phyloP scores from a whole-genome alignment of 2,888 invertebrate species.

The Argyra leucocephala region DNA sequence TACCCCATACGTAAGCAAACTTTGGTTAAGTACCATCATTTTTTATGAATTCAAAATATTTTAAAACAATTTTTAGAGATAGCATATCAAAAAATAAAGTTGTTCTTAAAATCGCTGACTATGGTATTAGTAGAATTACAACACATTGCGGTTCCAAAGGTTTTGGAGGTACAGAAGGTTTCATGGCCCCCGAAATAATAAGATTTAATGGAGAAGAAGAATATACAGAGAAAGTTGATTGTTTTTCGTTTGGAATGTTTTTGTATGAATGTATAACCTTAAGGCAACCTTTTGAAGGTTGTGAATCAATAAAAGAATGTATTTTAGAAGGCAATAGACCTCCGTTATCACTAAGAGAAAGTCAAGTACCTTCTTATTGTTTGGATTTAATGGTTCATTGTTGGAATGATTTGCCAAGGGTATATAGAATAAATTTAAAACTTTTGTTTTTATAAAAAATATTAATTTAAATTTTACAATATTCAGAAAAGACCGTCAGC shows the following conservation, averaged over 20 bases:
- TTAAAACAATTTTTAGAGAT: conserved; percentile 35
- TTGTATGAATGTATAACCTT: conserved; percentile 89
- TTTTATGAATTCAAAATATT: neutral
- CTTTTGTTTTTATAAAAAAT: neutral
- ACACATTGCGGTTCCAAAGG: conserved; percentile 90
- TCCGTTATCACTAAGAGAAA: conserved; percentile 71
- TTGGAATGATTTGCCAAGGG: conserved; percentile 78
- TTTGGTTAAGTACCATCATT: neutral
- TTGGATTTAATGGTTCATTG: conserved; percentile 92
- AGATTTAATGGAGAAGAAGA: conserved; percentile 97
- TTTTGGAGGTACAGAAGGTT: conserved; percentile 97
- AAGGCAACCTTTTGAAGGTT: conserved; percentile 89
- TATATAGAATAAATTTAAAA: conserved; percentile 9
- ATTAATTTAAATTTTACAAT: neutral
- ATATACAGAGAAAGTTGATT: conserved; percentile 97
- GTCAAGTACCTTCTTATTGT: conserved; percentile 75
- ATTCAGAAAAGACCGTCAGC: conserved; percentile 73
- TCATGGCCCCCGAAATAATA: conserved; percentile 99
- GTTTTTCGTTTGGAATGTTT: conserved; percentile 98
- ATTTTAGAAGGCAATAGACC: conserved; percentile 92
- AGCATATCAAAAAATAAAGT: conserved; percentile 59
- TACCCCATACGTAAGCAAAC: conserved; percentile 47
- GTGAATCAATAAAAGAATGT: conserved; percentile 93
- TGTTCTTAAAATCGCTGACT: conserved; percentile 92
- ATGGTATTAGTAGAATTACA: conserved; percentile 83